Base-by-base conservation (phyloP, 2,888 invertebrate genomes). In the Octonoba sinensis region DNA sequence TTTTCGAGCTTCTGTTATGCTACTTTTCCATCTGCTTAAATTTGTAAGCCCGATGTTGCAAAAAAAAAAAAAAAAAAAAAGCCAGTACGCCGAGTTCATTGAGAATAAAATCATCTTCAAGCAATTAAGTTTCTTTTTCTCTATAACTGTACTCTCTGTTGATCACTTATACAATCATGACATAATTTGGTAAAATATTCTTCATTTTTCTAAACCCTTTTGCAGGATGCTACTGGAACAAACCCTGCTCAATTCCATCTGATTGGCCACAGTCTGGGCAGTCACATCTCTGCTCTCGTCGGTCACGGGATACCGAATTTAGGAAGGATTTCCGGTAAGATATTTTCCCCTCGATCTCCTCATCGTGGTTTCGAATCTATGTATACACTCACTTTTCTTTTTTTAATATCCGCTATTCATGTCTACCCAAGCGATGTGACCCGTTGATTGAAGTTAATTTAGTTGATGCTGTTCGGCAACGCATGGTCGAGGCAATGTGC, bases 251-350 rank as follows among this genome's bases (percentile, higher is more conserved):
- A 76, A 62, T 73, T 77, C 27, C 88, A 88, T 85, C 82, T 89
- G 59, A 87, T 88, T 65, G 89, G 89, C 0, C 89, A 89, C 87
- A 89, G 89, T 81, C 86, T 89, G 4, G 89, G 89, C 0, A 87
- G 88, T 4, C 89, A 89, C 83, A 85, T 88, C 16, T 87, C 87
- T 54, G 88, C 88, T 0, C 88, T 88, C 79, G 87, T 87, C 24
- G 89, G 89, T 11, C 85, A 86, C 65, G 72, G 82, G 22, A 69
- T 87, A 3, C 85, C 84, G 4, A 67, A 77, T 27, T 70, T 89
- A 4, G 87, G 86, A 3, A 85, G 89, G 82, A 88, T 89, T 36
- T 88, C 88, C 51, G 88, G 81, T 82, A 27, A 74, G 74, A 15
- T 11, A 8, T 6, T 36, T 36, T 36, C 18, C 36, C 16, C n/a